Conservation (phyloP, 1,140 invertebrate genomes). For the Micrasema longulum region DNA sequence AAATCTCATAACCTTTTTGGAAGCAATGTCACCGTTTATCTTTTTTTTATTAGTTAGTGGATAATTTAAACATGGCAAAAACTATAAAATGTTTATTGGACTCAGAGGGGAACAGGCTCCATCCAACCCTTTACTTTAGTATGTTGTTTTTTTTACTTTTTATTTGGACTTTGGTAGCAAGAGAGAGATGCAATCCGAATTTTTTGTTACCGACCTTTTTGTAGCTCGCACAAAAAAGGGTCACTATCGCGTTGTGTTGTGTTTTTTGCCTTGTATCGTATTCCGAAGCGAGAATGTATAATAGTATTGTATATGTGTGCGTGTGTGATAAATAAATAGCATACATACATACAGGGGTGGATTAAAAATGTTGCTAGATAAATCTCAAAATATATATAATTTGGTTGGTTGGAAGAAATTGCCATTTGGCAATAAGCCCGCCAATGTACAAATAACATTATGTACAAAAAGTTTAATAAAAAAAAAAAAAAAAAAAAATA, state of each 20-base stretch:
- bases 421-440: no score
- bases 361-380: no score
- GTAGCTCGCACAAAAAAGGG: constrained; percentile 51
- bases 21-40: no score
- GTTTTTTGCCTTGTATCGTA: constrained; percentile 40
- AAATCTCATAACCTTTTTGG: no score
- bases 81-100: constrained; percentile 20
- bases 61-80: not conserved
- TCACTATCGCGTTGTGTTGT: constrained; percentile 44
- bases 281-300: constrained; percentile 27
- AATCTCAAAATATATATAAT: no score
- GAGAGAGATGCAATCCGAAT: constrained; percentile 51
- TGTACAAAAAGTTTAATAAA: no score
- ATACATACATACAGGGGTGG: no score
- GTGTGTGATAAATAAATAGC: not conserved
- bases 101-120: not conserved
- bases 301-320: not conserved
- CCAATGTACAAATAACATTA: no score
- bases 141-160: constrained; percentile 34
- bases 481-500: no score
- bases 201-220: constrained; percentile 49
- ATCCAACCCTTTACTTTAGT: constrained; percentile 37
- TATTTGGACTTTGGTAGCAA: constrained; percentile 37
- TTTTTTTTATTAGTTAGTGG: not conserved
- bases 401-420: no score